Base-by-base conservation (phyloP, 2,888 invertebrate genomes). In the Mellilla xanthometata region DNA sequence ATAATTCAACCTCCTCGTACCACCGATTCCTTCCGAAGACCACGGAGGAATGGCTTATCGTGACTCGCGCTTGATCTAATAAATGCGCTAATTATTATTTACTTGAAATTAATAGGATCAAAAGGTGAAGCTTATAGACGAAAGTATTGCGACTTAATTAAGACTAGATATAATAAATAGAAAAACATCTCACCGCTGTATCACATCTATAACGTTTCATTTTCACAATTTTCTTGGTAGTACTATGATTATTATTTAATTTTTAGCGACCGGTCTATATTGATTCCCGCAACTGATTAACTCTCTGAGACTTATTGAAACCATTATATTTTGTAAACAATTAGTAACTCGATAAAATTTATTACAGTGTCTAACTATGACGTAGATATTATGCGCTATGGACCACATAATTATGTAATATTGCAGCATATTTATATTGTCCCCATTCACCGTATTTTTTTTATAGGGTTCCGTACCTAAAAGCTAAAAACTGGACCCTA, bases 141-240 rank as follows among this genome's bases (percentile, higher is more conserved):
- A 19, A 22, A 4, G 36, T 36, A 30, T 33, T 35, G 24, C 9
- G 32, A 31, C 23, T 8, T 35, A 12, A 32, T 12, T 22, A 12
- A 12, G 2, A 22, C 15, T 8, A 38, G 8, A 29, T 13, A 27
- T 35, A 27, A 10, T 23, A 26, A 32, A 24, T 23, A 30, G 27
- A 29, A n/a, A 30, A 22, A 22, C 6, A 5, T 68, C 72, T 73
- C 39, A 76, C 77, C 4, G 60, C 39, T 8, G 64, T 58, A 50
- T 70, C 68, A 31, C 64, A 62, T 52, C 52, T 75, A 44, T 76
- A 78, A 3, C 57, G 34, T 58, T 76, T 71, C 77, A 77, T 76
- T 62, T 52, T 26, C 2, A 10, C 10, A 19, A n/a, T n/a, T 24
- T 24, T 24, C n/a, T 0, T 8, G n/a, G n/a, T 24, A 8, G 8